Base-by-base conservation (phyloP, 2,888 invertebrate genomes). In the Acheta domesticus region DNA sequence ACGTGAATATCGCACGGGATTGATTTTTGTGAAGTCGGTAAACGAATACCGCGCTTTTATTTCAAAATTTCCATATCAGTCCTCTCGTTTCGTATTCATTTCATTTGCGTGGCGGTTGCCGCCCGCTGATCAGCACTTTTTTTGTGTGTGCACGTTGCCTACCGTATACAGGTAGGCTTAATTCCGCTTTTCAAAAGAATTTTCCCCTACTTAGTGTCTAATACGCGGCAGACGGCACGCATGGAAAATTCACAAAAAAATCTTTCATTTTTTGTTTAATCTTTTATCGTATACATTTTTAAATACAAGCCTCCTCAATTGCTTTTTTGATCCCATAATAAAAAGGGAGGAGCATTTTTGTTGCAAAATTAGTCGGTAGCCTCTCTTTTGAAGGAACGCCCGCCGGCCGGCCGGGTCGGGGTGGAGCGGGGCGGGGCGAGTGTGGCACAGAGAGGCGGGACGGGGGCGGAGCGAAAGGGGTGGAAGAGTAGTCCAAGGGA, bases 181-280 rank as follows among this genome's bases (percentile, higher is more conserved):
- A 62, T 62, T 62, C 62, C 62, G 62, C 62, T 19, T 62, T 62
- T 62, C 62, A 62, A 62, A 62, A 62, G 62, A 62, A n/a, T 62
- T 62, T 62, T 62, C 62, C 36, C 16, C 62, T 62, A 62, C 62
- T 62, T 62, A 62, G 62, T 62, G n/a, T 62, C 62, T n/a, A 19
- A n/a, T n/a, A 19, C 62, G 62, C 62, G 16, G 62, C 62, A 62
- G 16, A 62, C 62, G 14, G 62, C 62, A 62, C 62, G 62, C 62
- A 62, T 62, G 62, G n/a, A 62, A 62, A 62, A 62, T n/a, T 62
- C 62, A 62, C 62, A 19, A 62, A 62, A 62, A 62, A 62, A 62
- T 62, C 62, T 62, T 62, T 62, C 62, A 62, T 62, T 62, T 62
- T 62, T 62, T 62, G 62, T 62, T 62, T 62, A 62, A 62, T 62